Evolutionary conservation across 2,113 vertebrate genomes (phyloP).

Genomic region (Picathartes gymnocephalus): DNA sequence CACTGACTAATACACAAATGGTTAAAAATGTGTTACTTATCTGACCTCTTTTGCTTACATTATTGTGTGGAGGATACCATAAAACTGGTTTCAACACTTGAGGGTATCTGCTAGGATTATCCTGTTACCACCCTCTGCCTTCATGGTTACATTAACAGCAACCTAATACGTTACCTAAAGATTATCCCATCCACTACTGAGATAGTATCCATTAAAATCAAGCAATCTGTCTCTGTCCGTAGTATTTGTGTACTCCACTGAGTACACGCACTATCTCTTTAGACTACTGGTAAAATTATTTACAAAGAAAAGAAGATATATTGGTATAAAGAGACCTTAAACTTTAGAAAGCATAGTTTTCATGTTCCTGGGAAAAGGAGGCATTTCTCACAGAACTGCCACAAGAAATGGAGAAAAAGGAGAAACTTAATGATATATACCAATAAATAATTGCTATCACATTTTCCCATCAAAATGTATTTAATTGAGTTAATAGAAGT

Average conservation of each 20-base stretch:
- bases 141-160: slow-evolving; percentile 27
- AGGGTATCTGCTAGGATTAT: slow-evolving; percentile 25
- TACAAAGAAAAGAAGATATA: background rate
- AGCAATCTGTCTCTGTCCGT: background rate
- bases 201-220: background rate
- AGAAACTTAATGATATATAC: background rate
- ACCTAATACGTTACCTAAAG: slow-evolving; percentile 16
- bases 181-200: background rate
- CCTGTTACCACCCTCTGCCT: slow-evolving; percentile 20
- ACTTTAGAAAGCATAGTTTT: background rate
- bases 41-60: background rate
- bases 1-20: background rate
- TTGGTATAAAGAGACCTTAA: background rate
- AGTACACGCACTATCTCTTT: background rate
- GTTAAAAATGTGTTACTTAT: slow-evolving; percentile 20
- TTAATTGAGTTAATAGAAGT: background rate
- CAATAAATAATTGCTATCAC: background rate
- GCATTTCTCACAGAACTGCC: background rate
- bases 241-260: background rate
- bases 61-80: background rate
- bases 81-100: slow-evolving; percentile 44
- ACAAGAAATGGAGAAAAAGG: background rate
- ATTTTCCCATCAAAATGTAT: background rate
- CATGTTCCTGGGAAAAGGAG: background rate
- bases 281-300: background rate